Evolutionary conservation across 2,797 vertebrate genomes (phyloP).

Genomic region (Rhinophrynus dorsalis): DNA sequence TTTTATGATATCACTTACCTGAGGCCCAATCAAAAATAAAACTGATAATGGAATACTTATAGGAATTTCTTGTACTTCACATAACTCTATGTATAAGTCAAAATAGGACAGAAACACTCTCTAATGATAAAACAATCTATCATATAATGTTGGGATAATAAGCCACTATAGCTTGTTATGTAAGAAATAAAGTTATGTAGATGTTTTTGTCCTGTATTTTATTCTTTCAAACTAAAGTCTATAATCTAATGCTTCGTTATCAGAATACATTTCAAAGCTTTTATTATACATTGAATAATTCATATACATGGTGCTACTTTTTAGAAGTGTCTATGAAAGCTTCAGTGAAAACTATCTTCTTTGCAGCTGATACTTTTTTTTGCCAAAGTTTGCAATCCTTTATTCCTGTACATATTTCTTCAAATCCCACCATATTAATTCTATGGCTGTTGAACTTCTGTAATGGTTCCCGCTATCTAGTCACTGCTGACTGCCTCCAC

Average conservation of each 20-base stretch:
- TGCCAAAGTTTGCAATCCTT: conserved; percentile 15
- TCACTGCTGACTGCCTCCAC: conserved; percentile 40
- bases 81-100: not conserved
- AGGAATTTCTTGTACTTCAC: not conserved
- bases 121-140: no score
- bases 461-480: conserved; percentile 43
- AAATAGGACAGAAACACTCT: no score
- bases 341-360: conserved; percentile 9
- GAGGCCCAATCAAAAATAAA: not conserved
- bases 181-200: not conserved
- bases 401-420: conserved; percentile 45
- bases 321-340: conserved; percentile 3
- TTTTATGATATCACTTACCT: not conserved
- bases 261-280: not conserved
- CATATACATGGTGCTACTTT: not conserved
- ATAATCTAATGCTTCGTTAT: no score
- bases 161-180: not conserved
- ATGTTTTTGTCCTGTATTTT: not conserved
- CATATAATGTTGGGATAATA: not conserved
- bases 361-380: conserved; percentile 14
- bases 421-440: conserved; percentile 38
- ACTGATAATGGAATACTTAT: not conserved
- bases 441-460: conserved; percentile 37
- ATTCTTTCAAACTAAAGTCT: conserved; percentile 52
- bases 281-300: conserved; percentile 15